Evolutionary conservation across 2,888 invertebrate genomes (phyloP), one percentile per base, ranked within the genome.

Genomic region (Caenorhabditis sinica): DNA sequence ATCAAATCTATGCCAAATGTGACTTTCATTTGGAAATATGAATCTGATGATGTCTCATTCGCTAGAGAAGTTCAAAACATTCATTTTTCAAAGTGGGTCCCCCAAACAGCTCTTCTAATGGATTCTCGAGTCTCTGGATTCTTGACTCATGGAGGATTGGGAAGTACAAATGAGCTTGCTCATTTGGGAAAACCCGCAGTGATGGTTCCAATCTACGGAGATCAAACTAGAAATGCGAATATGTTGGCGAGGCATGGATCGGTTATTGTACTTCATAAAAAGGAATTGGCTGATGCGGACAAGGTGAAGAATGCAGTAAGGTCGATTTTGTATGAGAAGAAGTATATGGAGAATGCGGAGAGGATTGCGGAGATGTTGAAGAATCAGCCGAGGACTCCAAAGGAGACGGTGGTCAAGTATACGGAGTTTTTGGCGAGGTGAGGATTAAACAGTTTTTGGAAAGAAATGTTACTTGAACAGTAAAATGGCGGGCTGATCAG

Each of bases 1-100:
- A 72, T 84, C 30, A 61, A 60, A 49, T 65, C 73, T 0, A 30
- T 73, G 40, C 85, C 85, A 33, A 66, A 82, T 51, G 71, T 77
- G 13, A 82, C 82, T 28, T 85, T 85, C 33, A 85, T 85, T 25
- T 85, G 85, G 85, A 85, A 85, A 45, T 85, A 85, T 30, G 85
- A 85, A 63, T 56, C 68, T 0, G 63, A 79, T 28, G 73, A 83
- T 36, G 20, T 63, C 5, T 3, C 25, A 28, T 82, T 69, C 36
- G 72, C 83, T 1, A 20, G 23, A 9, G 73, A 68, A 36, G 56
- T 61, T 25, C 11, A 65, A 0, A 85, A 85, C 45, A 65, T 85
- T 56, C 40, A 72, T 56, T 77, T 85, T 49, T 65, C 65, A 2
- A 72, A 73, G 49, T 85, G 85, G 85, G 68, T 85, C 4, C 85